Evolutionary conservation across 2,113 vertebrate genomes (phyloP), one percentile per base, ranked within the genome.

Genomic region (Otocyon megalotis): DNA sequence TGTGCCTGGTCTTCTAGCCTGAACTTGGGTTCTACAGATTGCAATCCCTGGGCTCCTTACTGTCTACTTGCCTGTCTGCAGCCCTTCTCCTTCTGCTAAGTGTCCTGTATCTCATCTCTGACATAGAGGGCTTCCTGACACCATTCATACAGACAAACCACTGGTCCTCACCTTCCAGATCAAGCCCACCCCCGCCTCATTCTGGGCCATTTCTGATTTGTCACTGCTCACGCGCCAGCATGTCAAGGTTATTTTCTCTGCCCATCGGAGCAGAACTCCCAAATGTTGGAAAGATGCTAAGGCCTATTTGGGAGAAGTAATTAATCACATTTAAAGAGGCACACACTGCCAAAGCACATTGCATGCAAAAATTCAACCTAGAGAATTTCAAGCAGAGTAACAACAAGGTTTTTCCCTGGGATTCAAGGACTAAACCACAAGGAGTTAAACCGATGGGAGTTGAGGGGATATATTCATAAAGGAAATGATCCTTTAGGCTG

Each of bases 351-450:
- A 83, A 82, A 80, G 50, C 71, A 94, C 80, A 97, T 8, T 81
- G 77, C 74, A 97, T 30, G 53, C 58, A 50, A 88, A 96, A 97
- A 95, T 37, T 80, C 50, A 80, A 58, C 69, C 56, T 37, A 14
- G 60, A 93, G 76, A 95, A 92, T 93, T 69, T 69, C 97, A 93
- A 95, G 50, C 13, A 58, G 62, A 95, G 56, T 79, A 96, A 92
- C 80, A 93, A 67, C 90, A 56, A 95, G 56, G 53, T 92, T 90
- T 69, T 69, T 94, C 83, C 96, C 71, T 3, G 43, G 72, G 79
- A 82, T 82, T 13, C 69, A 84, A 76, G 84, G 72, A 82, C 85
- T 94, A 96, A 92, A 93, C 56, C 50, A 79, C 81, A 90, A 35
- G 65, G 81, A 87, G 48, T 72, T 84, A 88, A 90, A 93, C 82